Evolutionary conservation across 2,113 vertebrate species (phyloP), one percentile per base, ranked within the genome.

Genomic region (Okapia johnstoni): DNA sequence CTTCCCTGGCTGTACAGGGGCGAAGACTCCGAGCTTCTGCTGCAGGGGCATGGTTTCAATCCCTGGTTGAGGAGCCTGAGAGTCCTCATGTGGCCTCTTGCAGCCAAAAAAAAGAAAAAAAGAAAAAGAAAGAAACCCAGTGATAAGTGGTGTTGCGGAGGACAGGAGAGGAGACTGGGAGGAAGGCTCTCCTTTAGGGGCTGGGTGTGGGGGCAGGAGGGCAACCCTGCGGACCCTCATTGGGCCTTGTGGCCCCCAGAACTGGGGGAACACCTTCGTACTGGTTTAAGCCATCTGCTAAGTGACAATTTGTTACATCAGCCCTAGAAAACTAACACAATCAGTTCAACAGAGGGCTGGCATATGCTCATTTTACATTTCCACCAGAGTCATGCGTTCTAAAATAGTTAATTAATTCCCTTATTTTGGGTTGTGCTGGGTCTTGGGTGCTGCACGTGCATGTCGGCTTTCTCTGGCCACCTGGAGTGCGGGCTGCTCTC

Each of bases 401-500:
- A 13, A 40, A 5, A 40, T 25, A 25, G 14, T 0, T 8, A 14
- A 23, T 43, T 26, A 15, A 23, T 40, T 2, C 5, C 66, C 23
- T 4, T 43, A 1, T 7, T 43, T 73, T 1, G 6, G 70, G 40
- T 1, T 76, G 21, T 26, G 70, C 70, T 43, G 70, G 70, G 70
- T 43, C 40, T 76, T 26, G 0, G 21, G 36, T 7, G 36, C 70
- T 4, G 23, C 1, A 0, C 40, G 3, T 14, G 40, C 3, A 11
- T 17, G 40, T 7, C 1, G 6, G 70, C 55, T 23, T 25, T 57
- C 55, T 23, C 55, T 57, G 23, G 55, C 13, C 0, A 23, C 40
- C 70, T 26, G 21, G 23, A 76, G 70, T 2, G 70, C 1, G 19
- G 66, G 36, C 66, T 40, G n/a, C 36, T 2, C 19, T 40, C 66